Percentiles rank a stretch among this genome's conserved stretches.
phyloP scores from a whole-genome alignment of 2,888 invertebrate genomes.

The Ariolimax columbianus region DNA sequence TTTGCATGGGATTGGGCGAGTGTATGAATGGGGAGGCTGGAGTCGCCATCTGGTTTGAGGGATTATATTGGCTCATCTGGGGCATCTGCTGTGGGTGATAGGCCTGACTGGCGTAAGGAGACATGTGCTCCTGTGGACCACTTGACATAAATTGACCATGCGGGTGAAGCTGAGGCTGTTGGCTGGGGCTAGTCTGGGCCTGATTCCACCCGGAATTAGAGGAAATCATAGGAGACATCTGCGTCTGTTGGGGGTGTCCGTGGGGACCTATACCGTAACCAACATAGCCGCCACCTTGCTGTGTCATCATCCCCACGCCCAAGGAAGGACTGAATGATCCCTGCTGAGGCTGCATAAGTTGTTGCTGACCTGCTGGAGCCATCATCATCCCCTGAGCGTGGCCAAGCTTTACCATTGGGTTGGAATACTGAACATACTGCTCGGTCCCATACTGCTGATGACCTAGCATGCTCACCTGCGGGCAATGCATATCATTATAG shows the following conservation, averaged over 20 bases:
- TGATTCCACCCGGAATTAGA: slow-evolving; percentile 60
- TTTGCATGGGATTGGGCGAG: slow-evolving; percentile 42
- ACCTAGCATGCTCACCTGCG: slow-evolving; percentile 44
- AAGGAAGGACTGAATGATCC: slow-evolving; percentile 55
- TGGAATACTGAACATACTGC: slow-evolving; percentile 46
- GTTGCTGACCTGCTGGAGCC: slow-evolving; percentile 43
- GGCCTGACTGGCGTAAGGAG: slow-evolving; percentile 51
- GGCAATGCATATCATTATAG: slow-evolving; percentile 59
- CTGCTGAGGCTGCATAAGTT: slow-evolving; percentile 53
- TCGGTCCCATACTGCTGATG: slow-evolving; percentile 55
- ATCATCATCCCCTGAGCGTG: slow-evolving; percentile 31
- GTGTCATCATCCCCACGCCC: slow-evolving; percentile 56
- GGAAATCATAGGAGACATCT: slow-evolving; percentile 48
- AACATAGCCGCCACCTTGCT: slow-evolving; percentile 40
- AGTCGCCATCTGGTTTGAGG: slow-evolving; percentile 33
- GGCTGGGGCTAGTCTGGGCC: slow-evolving; percentile 59
- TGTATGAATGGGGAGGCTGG: slow-evolving; percentile 40
- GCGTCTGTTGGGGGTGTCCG: slow-evolving; percentile 35
- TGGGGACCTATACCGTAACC: slow-evolving; percentile 35
- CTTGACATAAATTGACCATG: slow-evolving; percentile 58
- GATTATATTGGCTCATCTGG: slow-evolving; percentile 46
- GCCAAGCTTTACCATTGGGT: slow-evolving; percentile 44
- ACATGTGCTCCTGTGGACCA: slow-evolving; percentile 54
- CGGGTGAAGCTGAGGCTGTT: slow-evolving; percentile 49
- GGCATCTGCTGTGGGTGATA: slow-evolving; percentile 55